Conservation (phyloP, 2,888 invertebrate species). For the Saturnia pavonia region DNA sequence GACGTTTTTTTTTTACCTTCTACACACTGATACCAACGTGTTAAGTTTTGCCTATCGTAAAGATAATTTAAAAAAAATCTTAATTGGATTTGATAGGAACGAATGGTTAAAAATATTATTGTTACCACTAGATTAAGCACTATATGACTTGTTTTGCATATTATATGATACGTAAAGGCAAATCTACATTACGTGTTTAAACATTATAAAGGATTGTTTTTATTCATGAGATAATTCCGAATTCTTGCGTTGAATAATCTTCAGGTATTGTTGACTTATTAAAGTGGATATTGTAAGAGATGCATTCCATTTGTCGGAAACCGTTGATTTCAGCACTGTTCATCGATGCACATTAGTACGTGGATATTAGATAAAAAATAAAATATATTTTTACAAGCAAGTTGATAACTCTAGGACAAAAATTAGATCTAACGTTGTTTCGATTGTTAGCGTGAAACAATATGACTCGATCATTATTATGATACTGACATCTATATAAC, state of each 20-base stretch:
- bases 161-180: constrained; percentile 42
- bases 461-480: not conserved
- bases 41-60: constrained; percentile 28
- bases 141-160: constrained; percentile 69
- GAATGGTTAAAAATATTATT: constrained; percentile 69
- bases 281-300: constrained; percentile 70
- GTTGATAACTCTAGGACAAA: constrained; percentile 32
- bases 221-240: constrained; percentile 50
- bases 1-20: constrained; percentile 20
- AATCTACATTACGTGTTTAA: constrained; percentile 44
- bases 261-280: constrained; percentile 62
- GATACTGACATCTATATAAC: not conserved
- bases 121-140: constrained; percentile 79
- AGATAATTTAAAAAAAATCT: constrained; percentile 36
- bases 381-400: constrained; percentile 69
- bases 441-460: constrained; percentile 3
- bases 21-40: constrained; percentile 24
- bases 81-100: constrained; percentile 51
- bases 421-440: constrained; percentile 44
- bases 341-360: constrained; percentile 63
- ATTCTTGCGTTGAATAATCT: constrained; percentile 59
- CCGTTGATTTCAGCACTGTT: constrained; percentile 71
- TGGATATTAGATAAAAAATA: constrained; percentile 57
- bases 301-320: constrained; percentile 75
- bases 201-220: constrained; percentile 45